Conservation (phyloP, 1,140 invertebrate genomes). For the Eurosta solidaginis region DNA sequence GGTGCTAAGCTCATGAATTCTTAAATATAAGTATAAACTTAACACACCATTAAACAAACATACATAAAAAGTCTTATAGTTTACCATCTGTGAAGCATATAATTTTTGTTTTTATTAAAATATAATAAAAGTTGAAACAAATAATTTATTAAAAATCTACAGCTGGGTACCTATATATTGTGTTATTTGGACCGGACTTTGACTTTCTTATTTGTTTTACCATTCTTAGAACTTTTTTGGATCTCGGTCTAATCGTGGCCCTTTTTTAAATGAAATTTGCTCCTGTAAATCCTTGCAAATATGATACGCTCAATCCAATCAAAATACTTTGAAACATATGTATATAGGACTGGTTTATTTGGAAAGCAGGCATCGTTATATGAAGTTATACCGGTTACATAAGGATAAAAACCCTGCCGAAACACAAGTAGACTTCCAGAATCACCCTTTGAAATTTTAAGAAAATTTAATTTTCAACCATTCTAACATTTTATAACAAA, state of each 20-base stretch:
- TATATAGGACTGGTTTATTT: constrained; percentile 60
- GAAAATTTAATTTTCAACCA: no score
- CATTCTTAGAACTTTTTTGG: neutral
- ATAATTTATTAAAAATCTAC: no score
- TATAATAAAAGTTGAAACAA: no score
- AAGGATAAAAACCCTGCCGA: constrained; percentile 41
- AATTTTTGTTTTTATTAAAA: no score
- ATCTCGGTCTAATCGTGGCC: no score
- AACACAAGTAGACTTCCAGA: constrained; percentile 43
- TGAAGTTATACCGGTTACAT: constrained; percentile 51
- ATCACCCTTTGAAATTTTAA: constrained; percentile 38
- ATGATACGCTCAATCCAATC: constrained; percentile 61
- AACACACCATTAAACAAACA: no score
- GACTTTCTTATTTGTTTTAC: neutral
- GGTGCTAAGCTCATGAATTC: no score
- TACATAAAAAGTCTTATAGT: no score
- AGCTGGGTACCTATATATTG: neutral
- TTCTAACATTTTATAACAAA: no score
- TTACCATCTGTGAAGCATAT: no score
- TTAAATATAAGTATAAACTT: no score
- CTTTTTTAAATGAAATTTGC: neutral
- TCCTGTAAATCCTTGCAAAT: constrained; percentile 38
- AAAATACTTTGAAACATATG: constrained; percentile 59
- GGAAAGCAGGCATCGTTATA: constrained; percentile 51
- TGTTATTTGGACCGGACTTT: no score